Evolutionary conservation across 2,797 vertebrate species (phyloP).

Genomic region (Chaunax sp.): DNA sequence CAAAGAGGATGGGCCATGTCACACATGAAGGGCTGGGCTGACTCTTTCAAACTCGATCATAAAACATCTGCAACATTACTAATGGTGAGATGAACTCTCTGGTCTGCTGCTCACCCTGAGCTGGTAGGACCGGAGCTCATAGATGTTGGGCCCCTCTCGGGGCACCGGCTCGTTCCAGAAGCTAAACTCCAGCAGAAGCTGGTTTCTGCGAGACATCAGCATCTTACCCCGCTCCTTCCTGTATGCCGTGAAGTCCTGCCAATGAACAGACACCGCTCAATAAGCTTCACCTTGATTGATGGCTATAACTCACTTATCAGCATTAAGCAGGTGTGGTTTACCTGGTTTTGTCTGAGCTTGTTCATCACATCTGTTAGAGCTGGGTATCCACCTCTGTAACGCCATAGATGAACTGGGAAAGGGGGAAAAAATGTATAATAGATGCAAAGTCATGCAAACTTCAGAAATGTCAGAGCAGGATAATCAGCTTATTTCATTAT

Average conservation of each 20-base stretch:
- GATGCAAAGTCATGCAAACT: conserved; percentile 5
- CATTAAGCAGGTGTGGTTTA: conserved; percentile 57
- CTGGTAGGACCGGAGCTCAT: conserved; percentile 95
- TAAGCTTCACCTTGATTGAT: not conserved
- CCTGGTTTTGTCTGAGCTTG: conserved; percentile 95
- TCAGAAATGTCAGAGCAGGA: not conserved
- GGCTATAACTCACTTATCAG: not conserved
- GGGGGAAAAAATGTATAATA: conserved; percentile 33
- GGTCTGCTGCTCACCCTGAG: conserved; percentile 88
- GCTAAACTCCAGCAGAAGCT: conserved; percentile 95
- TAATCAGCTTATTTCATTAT: not conserved
- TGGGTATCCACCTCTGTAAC: conserved; percentile 96
- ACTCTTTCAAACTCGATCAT: not conserved
- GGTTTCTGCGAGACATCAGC: conserved; percentile 94
- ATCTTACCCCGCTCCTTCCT: conserved; percentile 94
- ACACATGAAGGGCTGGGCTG: not conserved
- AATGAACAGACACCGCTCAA: conserved; percentile 21
- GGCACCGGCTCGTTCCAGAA: conserved; percentile 97
- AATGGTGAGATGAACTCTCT: not conserved
- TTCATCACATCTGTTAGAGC: conserved; percentile 97
- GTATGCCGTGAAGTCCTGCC: conserved; percentile 91
- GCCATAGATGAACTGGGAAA: conserved; percentile 94
- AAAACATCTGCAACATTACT: not conserved
- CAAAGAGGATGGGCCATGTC: not conserved
- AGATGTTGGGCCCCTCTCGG: conserved; percentile 93